Base-by-base conservation (phyloP, 92 coral and sea anemone genomes). In the Parazoanthus swiftii region DNA sequence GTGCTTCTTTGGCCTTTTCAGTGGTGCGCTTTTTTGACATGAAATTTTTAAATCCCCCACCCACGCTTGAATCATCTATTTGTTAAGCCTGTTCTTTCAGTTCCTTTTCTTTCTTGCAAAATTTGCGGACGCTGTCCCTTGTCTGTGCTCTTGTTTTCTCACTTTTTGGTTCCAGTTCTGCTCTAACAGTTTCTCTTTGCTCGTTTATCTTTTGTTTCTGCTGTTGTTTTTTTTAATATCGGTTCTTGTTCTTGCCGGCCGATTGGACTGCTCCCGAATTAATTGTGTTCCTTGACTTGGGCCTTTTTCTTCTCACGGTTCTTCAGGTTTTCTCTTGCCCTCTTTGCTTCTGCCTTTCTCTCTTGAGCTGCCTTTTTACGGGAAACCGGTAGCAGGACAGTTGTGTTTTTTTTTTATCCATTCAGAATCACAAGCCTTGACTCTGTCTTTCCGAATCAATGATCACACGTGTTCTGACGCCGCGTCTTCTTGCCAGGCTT, bases 1-100 rank as follows among this genome's bases (percentile, higher is more conserved):
- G 90, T 35, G 76, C 80, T 68, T 87, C 74, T 35, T 58, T 59
- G 43, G 74, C 80, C 81, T 86, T 81, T 73, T 90, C 85, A 63
- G 85, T 66, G 43, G 88, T 88, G 42, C 90, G 88, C 74, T 86
- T 81, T 76, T 87, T 90, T 8, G 85, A 78, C 81, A 42, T 44
- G 63, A 51, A 26, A 75, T 14, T 75, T 75, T 75, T 75, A 37
- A 75, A 75, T 14, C 50, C 79, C 79, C 50, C 79, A 75, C 50
- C 79, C 51, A 9, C 79, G 79, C 79, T 75, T 38, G 79, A 75
- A 37, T 75, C 79, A 75, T 75, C 79, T 75, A 37, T 48, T 75
- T 75, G 50, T 75, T 75, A 38, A 37, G 16, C 50, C 79, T 75
- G 79, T 75, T 75, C 48, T 37, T 75, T 75, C 50, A 75, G 50